phyloP scores from a whole-genome alignment of 2,888 invertebrate species.

The Tipula helvola region DNA sequence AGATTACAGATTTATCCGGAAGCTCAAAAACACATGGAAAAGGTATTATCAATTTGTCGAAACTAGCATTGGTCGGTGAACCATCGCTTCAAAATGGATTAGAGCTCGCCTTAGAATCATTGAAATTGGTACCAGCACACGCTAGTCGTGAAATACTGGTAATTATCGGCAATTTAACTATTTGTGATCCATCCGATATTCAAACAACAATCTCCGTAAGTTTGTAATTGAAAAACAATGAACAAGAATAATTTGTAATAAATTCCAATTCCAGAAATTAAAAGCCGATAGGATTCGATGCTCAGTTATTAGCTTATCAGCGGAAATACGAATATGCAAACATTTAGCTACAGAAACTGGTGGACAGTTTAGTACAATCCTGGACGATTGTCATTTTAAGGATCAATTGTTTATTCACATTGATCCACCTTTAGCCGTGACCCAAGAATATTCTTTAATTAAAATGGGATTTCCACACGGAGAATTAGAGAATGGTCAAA shows the following conservation, averaged over 20 bases:
- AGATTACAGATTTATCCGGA: conserved; percentile 80
- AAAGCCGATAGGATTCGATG: conserved; percentile 77
- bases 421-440: conserved; percentile 56
- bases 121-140: conserved; percentile 84
- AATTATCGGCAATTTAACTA: conserved; percentile 86
- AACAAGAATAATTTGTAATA: not conserved
- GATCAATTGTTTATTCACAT: conserved; percentile 52
- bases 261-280: conserved; percentile 40
- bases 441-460: conserved; percentile 64
- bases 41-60: conserved; percentile 45
- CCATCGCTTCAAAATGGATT: conserved; percentile 94
- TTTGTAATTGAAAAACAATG: not conserved
- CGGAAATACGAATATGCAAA: conserved; percentile 87
- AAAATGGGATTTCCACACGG: conserved; percentile 95
- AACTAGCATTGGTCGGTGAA: conserved; percentile 69
- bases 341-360: conserved; percentile 74
- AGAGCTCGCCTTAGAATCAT: conserved; percentile 70
- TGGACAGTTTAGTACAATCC: conserved; percentile 75
- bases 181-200: conserved; percentile 94
- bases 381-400: conserved; percentile 67
- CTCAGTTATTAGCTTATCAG: conserved; percentile 89
- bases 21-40: conserved; percentile 69
- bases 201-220: conserved; percentile 62
- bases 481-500: conserved; percentile 42
- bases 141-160: conserved; percentile 89